These are phyloP conservation scores for Lycaena phlaeas DNA, from an alignment of 2,888 invertebrate species.

Conservation along the genomic window DNA sequence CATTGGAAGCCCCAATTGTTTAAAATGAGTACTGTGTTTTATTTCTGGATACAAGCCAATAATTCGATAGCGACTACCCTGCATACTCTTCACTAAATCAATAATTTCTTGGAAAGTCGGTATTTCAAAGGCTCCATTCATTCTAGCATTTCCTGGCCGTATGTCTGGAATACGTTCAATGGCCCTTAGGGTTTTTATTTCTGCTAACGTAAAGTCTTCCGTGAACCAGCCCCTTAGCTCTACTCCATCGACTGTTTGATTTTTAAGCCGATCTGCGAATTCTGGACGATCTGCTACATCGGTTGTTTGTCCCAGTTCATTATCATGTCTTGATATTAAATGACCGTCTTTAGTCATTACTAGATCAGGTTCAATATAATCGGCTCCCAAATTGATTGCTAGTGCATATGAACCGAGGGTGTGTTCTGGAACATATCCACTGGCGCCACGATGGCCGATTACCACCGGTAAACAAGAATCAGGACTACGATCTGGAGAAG, in stretches of 20 bases:
- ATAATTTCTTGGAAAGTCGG: constrained; percentile 60
- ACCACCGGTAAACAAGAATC: constrained; percentile 45
- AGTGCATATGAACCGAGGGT: constrained; percentile 58
- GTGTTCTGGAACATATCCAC: constrained; percentile 60
- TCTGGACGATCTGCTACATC: constrained; percentile 43
- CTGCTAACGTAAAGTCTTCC: constrained; percentile 58
- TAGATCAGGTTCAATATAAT: constrained; percentile 58
- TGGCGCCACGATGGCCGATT: constrained; percentile 57
- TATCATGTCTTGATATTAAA: constrained; percentile 56
- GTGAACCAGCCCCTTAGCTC: constrained; percentile 50
- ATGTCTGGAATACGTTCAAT: constrained; percentile 49
- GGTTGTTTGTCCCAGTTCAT: constrained; percentile 49
- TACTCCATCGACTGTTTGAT: constrained; percentile 42
- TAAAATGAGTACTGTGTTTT: constrained; percentile 53
- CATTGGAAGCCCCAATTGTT: constrained; percentile 44
- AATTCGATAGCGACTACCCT: constrained; percentile 36
- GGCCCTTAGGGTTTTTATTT: constrained; percentile 49
- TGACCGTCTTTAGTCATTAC: constrained; percentile 57
- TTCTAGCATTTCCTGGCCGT: constrained; percentile 51
- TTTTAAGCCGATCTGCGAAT: constrained; percentile 44
- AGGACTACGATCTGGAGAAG: constrained; percentile 23
- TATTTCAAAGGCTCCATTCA: constrained; percentile 42
- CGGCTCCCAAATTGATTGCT: constrained; percentile 56
- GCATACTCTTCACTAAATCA: constrained; percentile 47
- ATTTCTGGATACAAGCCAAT: constrained; percentile 61